Conservation (phyloP, 2,797 vertebrate species). For the Intellagama lesueurii region DNA sequence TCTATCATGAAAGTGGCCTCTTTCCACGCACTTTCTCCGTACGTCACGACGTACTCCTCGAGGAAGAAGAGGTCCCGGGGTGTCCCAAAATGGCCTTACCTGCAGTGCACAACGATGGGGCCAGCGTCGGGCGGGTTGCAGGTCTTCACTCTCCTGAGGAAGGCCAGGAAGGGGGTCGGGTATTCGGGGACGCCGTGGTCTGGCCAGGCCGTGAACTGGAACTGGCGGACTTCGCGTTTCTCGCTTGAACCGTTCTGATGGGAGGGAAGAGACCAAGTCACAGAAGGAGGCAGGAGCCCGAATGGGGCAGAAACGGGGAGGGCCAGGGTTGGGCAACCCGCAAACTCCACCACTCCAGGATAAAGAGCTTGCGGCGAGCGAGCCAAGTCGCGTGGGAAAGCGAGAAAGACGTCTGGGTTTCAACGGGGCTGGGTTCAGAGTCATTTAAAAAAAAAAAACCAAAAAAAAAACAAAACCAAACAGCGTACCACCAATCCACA, state of each 20-base stretch:
- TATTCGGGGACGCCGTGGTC: slow-evolving; percentile 97
- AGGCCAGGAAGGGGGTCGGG: slow-evolving; percentile 97
- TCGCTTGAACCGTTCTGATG: slow-evolving; percentile 94
- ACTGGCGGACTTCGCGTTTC: slow-evolving; percentile 97
- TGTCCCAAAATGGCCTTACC: slow-evolving; percentile 75
- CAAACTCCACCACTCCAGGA: not conserved
- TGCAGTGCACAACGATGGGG: slow-evolving; percentile 97
- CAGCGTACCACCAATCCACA: too few relatives aligned
- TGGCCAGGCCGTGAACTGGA: slow-evolving; percentile 98
- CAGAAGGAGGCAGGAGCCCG: not conserved
- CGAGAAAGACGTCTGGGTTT: not conserved
- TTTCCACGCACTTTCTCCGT: too few relatives aligned
- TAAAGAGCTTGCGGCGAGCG: not conserved
- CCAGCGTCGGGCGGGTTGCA: slow-evolving; percentile 96
- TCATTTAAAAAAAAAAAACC: too few relatives aligned
- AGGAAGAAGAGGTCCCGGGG: too few relatives aligned
- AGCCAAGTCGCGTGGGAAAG: not conserved
- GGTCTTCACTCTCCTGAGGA: slow-evolving; percentile 95
- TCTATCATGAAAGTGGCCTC: too few relatives aligned
- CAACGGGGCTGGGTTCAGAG: too few relatives aligned
- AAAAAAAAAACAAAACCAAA: too few relatives aligned
- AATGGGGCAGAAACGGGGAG: too few relatives aligned
- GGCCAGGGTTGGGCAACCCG: too few relatives aligned
- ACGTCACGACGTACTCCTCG: too few relatives aligned
- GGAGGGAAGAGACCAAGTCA: not conserved